Conservation (phyloP, 2,797 vertebrate species). For the Argyrosomus regius region DNA sequence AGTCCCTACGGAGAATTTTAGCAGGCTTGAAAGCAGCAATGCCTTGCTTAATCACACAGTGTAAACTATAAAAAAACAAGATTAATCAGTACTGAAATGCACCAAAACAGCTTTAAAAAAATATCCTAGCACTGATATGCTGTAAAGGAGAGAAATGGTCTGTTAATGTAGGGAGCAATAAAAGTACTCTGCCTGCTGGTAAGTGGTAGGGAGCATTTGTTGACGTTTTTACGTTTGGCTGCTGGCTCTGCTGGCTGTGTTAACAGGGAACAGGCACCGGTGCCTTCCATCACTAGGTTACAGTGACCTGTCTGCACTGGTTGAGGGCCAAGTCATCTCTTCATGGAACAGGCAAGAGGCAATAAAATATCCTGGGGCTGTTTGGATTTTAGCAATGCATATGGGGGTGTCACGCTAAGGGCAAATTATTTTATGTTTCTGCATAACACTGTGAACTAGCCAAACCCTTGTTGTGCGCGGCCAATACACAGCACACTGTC, state of each 20-base stretch:
- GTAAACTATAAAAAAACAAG: conserved; percentile 12
- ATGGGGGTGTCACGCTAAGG: conserved; percentile 27
- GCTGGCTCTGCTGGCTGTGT: conserved; percentile 64
- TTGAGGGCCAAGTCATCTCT: conserved; percentile 58
- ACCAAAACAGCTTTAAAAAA: conserved; percentile 13
- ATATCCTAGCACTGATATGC: not conserved
- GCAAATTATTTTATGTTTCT: conserved; percentile 31
- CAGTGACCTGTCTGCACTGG: conserved; percentile 82
- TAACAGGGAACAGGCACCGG: conserved; percentile 74
- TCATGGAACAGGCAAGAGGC: conserved; percentile 56
- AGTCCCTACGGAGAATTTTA: conserved; percentile 34
- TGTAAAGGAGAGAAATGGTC: conserved; percentile 26
- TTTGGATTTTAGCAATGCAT: conserved; percentile 35
- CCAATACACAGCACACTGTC: conserved; percentile 4
- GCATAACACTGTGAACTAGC: conserved; percentile 25
- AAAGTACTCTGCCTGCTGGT: conserved; percentile 47
- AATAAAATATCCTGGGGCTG: conserved; percentile 52
- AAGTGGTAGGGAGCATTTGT: conserved; percentile 66
- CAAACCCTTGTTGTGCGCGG: conserved; percentile 16
- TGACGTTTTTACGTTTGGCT: conserved; percentile 66
- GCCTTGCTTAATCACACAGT: not conserved
- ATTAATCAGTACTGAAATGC: not conserved
- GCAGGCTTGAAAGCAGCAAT: conserved; percentile 9
- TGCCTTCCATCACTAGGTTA: conserved; percentile 83
- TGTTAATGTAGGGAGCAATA: conserved; percentile 38